Base-by-base conservation (phyloP, 2,888 invertebrate species). In the Apotomis betuletana region DNA sequence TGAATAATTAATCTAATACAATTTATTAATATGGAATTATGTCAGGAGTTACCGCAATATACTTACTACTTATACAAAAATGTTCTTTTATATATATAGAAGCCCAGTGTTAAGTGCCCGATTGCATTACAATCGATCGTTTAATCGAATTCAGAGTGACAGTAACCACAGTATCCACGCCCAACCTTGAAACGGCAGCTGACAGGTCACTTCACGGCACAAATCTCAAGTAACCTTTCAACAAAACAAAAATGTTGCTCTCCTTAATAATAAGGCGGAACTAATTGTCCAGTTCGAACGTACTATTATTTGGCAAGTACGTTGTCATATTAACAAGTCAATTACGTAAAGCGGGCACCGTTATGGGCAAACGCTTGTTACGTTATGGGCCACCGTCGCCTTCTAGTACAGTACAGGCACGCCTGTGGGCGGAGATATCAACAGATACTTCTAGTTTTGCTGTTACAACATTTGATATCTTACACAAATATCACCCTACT, bases 231-330 rank as follows among this genome's bases (percentile, higher is more conserved):
- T 83, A 81, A 83, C 84, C 84, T 87, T 88, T 86, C 86, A 77
- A 80, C 79, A 79, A 74, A 59, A 72, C 58, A 77, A 78, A 82
- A 81, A 77, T 78, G 78, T 78, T 83, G 90, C 88, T 88, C 91
- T 89, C 88, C 85, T 88, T 90, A 86, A 84, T 85, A 84, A 81
- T 80, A 86, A 88, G 80, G 87, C 90, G 88, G 87, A 90, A 91
- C 90, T 85, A 87, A 90, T 88, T 87, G 85, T 84, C 74, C 60
- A 78, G 78, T 77, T 79, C 80, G 77, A 81, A 78, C 79, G 80
- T 77, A n/a, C n/a, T n/a, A 85, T 81, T 84, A 81, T 86, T 87
- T 82, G 81, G 81, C 82, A 85, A 84, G 82, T 76, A 73, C 74
- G 79, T 86, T 88, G 87, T 88, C 88, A 84, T 87, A 86, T 87